A percentile compares a stretch with the other conserved stretches of the same genome.
These are phyloP conservation scores for Glossophaga mutica DNA, from an alignment of 2,797 vertebrate genomes.

Conservation along the genomic window DNA sequence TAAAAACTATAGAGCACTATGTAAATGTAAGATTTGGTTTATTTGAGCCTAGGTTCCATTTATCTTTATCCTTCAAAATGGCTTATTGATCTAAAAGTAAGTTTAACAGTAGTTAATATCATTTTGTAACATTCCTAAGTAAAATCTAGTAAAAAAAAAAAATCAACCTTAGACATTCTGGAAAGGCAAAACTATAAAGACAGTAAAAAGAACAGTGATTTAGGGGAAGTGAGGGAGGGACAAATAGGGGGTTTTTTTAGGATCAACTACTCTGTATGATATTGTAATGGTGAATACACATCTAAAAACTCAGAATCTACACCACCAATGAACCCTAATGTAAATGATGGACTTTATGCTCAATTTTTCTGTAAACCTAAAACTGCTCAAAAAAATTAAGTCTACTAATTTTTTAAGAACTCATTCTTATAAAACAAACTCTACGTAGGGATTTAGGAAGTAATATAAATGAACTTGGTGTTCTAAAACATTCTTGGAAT, in stretches of 20 bases:
- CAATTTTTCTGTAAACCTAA: conserved; percentile 23
- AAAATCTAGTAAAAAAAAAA: background rate
- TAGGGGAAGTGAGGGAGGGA: background rate
- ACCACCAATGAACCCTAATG: background rate
- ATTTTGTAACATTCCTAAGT: conserved; percentile 39
- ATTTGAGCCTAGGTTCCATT: background rate
- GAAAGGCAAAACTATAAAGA: conserved; percentile 10
- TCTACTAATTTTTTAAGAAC: background rate
- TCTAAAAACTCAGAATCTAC: conserved; percentile 4
- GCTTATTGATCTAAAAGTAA: conserved; percentile 33
- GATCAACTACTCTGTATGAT: background rate
- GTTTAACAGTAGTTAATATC: conserved; percentile 22
- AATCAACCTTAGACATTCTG: background rate
- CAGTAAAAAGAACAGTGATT: background rate
- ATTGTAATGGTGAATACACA: background rate
- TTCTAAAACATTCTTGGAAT: background rate
- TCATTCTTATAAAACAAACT: background rate
- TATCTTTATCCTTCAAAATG: conserved; percentile 22
- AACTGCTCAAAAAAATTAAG: background rate
- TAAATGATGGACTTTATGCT: background rate
- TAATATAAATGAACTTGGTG: background rate
- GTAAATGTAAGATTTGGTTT: conserved; percentile 1
- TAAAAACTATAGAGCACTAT: background rate
- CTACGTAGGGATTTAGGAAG: background rate
- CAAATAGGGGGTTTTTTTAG: background rate